Base-by-base conservation (phyloP, 2,888 invertebrate genomes). In the Parascotia fuliginaria region DNA sequence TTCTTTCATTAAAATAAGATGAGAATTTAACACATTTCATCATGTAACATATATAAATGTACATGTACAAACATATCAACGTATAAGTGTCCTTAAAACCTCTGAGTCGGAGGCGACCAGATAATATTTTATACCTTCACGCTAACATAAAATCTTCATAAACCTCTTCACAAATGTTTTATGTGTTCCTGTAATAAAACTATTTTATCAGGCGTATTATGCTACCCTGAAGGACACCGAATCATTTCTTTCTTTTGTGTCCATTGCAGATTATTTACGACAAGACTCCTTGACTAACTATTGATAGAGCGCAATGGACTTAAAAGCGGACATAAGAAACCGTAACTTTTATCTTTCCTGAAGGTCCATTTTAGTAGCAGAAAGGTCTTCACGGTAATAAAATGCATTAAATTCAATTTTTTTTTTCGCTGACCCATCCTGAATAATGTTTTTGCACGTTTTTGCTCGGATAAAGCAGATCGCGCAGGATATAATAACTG, bases 111-210 rank as follows among this genome's bases (percentile, higher is more conserved):
- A 54, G 42, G 19, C 39, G 34, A 42, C 56, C 53, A 53, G 70
- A 70, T 70, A 70, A 59, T 67, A 67, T 67, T 70, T 68, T 70
- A 70, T 62, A 54, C 56, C 56, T 60, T 63, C 46, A 36, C 61
- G 44, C 67, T 36, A 50, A 56, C 69, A 69, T 68, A 70, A 68
- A 70, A 70, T 61, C 56, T 58, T 64, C 51, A 62, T 68, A 68
- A 68, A 67, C 42, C 68, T 64, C 70, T 70, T 64, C 57, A 67
- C 66, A 58, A 68, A 67, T 70, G 70, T 38, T 70, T 70, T 68
- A 68, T 70, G 42, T 48, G 55, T 65, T 65, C 55, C 54, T 56
- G 47, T 59, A 64, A 60, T 69, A 70, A 68, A 68, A 68, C 65
- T 67, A 68, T 59, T 66, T 70, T 67, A 67, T 67, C 50, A 53